Evolutionary conservation across 2,888 invertebrate genomes (phyloP), one percentile per base, ranked within the genome.

Genomic region (Coleophora deauratella): DNA sequence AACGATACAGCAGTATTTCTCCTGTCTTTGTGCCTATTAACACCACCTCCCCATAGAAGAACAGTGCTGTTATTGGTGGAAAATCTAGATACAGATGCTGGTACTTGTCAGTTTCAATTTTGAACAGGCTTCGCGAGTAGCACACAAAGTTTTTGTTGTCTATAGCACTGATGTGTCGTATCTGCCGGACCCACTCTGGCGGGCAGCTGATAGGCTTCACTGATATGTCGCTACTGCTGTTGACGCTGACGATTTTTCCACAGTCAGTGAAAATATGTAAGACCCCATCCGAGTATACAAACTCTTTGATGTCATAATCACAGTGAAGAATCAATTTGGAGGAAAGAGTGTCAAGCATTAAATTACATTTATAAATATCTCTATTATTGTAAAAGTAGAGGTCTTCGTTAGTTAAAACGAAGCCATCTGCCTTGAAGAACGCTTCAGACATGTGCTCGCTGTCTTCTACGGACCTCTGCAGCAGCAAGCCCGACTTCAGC

Each of bases 51-150:
- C 70, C 72, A 49, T 82, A 81, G 48, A 78, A 81, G 52, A 78
- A 81, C 41, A 79, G 46, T 0, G 81, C 72, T 8, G 77, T 76
- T 39, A 82, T 72, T 1, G 66, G 62, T 12, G 74, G 75, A 47
- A 80, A 80, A 34, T 82, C 80, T 40, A 80, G 51, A 49, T 80
- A 82, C 36, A 79, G 53, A 55, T 76, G 77, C 31, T 62, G 54
- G 30, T 70, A 67, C 33, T 62, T 58, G 14, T 77, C 72, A 0
- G 76, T 77, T 54, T 78, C 73, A 28, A 82, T 71, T 59, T 73
- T 72, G 28, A 82, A 78, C 38, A 82, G 44, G 49, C 72, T 71
- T 15, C 76, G 51, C 0, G 82, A 82, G 44, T 78, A 81, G 45
- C 73, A 79, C 2, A 82, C 66, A 49, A 67, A 80, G 40, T 81